Evolutionary conservation across 2,888 invertebrate species (phyloP), one percentile per base, ranked within the genome.

Genomic region (Syrista parreyssii): DNA sequence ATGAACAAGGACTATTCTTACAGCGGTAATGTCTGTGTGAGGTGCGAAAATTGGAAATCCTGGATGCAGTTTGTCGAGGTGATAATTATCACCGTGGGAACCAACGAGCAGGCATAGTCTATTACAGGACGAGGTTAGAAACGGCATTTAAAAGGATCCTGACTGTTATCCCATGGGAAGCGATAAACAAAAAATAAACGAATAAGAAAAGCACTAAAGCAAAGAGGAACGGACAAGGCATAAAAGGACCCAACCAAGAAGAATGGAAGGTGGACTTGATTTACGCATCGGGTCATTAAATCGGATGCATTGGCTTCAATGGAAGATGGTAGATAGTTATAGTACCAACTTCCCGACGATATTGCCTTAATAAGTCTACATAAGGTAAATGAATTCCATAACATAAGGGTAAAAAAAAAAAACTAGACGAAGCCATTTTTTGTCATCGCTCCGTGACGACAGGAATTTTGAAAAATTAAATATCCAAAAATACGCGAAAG

Each of bases 31-130:
- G 55, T 55, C 31, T 23, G 71, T 15, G 71, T 6, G 71, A 71
- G 71, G 71, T 33, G 71, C 71, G 33, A 71, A 71, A 31, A 31
- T 71, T 12, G 71, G 23, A 71, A 31, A 33, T 71, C 9, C 71
- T 32, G 32, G 12, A 12, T 33, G 71, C 11, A 31, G 12, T 68
- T 32, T 33, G 32, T 35, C 74, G 75, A 79, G 80, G 85, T 85
- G 87, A 88, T 88, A 87, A 88, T 88, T 87, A 87, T 87, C 84
- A 85, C 84, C 86, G 88, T 88, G 88, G 86, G 88, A 88, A 88
- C 55, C 23, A 23, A 68, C 11, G n/a, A 11, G 40, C 30, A 74
- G 34, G 33, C 32, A 33, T 11, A 12, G 71, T 12, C 30, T 71
- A 71, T 71, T 71, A 71, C 71, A 31, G 71, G 33, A 33, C 71